Evolutionary conservation across 2,888 invertebrate genomes (phyloP).

Genomic region (Uloborus plumipes): DNA sequence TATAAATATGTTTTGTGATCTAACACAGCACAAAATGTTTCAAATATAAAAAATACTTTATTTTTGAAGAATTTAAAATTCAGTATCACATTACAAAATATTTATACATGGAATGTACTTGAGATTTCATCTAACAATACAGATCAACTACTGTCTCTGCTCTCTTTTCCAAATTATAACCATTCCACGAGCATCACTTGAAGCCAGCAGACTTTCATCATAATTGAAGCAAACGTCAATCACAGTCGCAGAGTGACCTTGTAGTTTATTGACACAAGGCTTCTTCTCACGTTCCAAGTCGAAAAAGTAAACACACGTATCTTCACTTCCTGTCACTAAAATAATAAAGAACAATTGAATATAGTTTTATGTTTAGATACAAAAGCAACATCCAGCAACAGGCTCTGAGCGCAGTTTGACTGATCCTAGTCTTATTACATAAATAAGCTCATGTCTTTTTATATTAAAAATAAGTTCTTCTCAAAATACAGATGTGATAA

Average conservation of each 20-base stretch:
- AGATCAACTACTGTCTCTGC: conserved; percentile 36
- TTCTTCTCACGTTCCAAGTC: conserved; percentile 78
- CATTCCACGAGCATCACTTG: conserved; percentile 84
- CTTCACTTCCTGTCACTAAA: conserved; percentile 82
- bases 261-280: conserved; percentile 76
- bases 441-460: too few species aligned
- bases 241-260: conserved; percentile 86
- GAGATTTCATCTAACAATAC: background rate
- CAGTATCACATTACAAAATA: too few species aligned
- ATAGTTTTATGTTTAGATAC: background rate
- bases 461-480: too few species aligned
- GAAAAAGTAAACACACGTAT: conserved; percentile 83
- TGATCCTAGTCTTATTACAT: too few species aligned
- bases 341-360: conserved; percentile 2
- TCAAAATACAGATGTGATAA: too few species aligned
- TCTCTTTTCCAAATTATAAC: conserved; percentile 80
- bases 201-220: conserved; percentile 87
- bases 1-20: too few species aligned
- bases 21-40: too few species aligned
- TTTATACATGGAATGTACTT: too few species aligned
- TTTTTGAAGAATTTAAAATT: too few species aligned
- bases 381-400: too few species aligned
- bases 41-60: too few species aligned
- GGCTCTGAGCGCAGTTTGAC: too few species aligned
- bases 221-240: conserved; percentile 88